Conservation (phyloP, 2,113 vertebrate genomes). For the Hydropotes inermis region DNA sequence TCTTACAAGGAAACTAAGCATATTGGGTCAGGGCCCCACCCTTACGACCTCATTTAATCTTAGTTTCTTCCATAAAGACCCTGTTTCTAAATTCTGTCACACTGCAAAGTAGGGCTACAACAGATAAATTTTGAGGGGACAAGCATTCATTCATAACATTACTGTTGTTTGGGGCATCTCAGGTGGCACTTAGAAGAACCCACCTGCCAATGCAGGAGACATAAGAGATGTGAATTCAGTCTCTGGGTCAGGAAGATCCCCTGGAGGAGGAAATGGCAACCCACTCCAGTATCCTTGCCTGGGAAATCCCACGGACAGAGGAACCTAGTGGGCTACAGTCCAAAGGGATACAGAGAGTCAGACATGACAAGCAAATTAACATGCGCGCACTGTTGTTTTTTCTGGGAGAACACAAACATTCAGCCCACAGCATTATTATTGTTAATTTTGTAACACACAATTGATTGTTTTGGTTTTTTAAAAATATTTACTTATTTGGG, state of each 20-base stretch:
- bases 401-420: not conserved
- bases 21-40: not conserved
- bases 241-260: not conserved
- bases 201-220: not conserved
- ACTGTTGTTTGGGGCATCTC: accelerated
- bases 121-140: not conserved
- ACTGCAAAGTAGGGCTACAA: not conserved
- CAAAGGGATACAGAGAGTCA: not conserved
- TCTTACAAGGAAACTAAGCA: not conserved
- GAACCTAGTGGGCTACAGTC: not conserved
- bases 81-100: not conserved
- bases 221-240: not conserved
- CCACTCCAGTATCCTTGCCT: not conserved
- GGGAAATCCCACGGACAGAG: not conserved
- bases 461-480: not conserved
- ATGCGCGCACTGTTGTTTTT: not conserved
- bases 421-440: not conserved
- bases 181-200: not conserved
- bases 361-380: not conserved
- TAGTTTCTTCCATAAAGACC: not conserved
- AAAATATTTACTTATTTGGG: not conserved
- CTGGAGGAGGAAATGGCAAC: not conserved
- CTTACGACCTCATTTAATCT: not conserved
- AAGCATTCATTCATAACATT: not conserved
- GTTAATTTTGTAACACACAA: not conserved